Conservation (phyloP, 2,797 vertebrate genomes). For the Acrossocheilus fasciatus region DNA sequence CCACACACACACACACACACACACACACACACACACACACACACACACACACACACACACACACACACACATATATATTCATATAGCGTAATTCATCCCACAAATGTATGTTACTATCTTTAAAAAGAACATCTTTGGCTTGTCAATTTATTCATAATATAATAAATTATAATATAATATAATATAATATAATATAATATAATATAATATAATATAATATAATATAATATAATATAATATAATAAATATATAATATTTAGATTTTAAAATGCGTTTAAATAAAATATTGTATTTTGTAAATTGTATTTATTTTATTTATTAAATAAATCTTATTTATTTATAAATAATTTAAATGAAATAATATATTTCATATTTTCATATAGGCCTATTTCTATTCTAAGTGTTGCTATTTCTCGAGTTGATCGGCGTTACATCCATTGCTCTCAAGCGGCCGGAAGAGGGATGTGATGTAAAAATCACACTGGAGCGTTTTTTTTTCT, state of each 20-base stretch:
- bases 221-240: background rate
- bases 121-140: no score
- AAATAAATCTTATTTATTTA: background rate
- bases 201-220: background rate
- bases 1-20: no score
- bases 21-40: no score
- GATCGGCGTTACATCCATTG: background rate
- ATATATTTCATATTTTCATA: background rate
- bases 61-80: no score
- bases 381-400: background rate
- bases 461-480: conserved; percentile 71
- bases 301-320: no score
- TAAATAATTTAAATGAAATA: background rate
- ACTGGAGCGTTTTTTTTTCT: conserved; percentile 59
- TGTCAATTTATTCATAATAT: no score
- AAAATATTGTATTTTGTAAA: background rate
- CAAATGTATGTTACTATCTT: no score
- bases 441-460: conserved; percentile 68
- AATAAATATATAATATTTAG: background rate
- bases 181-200: background rate
- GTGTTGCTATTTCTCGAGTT: background rate
- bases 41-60: no score
- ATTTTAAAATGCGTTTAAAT: background rate
- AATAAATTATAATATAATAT: background rate
- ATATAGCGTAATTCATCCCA: no score